Base-by-base conservation (phyloP, 2,888 invertebrate species). In the Caenorhabditis parvicauda region DNA sequence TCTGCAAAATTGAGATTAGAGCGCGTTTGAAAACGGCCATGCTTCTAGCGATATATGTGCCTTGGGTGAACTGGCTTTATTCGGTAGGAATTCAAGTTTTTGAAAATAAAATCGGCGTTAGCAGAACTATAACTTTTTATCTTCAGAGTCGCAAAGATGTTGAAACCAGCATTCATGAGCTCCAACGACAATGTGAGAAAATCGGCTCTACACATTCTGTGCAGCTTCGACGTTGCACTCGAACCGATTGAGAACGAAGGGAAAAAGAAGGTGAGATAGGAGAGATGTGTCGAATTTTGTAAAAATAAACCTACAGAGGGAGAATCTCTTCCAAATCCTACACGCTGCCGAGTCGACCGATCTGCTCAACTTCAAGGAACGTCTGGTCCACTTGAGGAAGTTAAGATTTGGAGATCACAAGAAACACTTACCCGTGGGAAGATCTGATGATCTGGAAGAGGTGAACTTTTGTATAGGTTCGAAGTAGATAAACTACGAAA, bases 291-390 rank as follows among this genome's bases (percentile, higher is more conserved):
- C 14, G 14, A 37, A 17, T 21, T 32, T 45, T 17, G 24, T 38
- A 2, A 21, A 42, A 29, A 14, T 54, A n/a, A 54, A 43, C 1
- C 32, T 37, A 7, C 58, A 55, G 25, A 24, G 44, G 12, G 52
- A 38, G 25, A 45, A 44, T 1, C 57, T 49, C 3, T 76, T 72
- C 58, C 50, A 59, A 17, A 50, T 73, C 27, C 49, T 76, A 14
- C 75, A 82, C 52, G 82, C 86, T 49, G 88, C 89, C 0, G 92
- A 92, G 83, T 85, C 85, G 22, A 87, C 88, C 41, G 84, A 86
- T 19, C 87, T 94, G 2, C 88, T 89, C 69, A 89, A 88, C 25
- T 92, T 91, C 80, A 86, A 93, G 59, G 87, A 89, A 37, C 89
- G 90, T 81, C 81, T 92, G 35, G 85, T 88, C 55, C 88, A 76